Percentiles rank a stretch among this genome's conserved stretches.
phyloP scores from a whole-genome alignment of 2,797 vertebrate genomes.

The Cyprinodon diabolis region DNA sequence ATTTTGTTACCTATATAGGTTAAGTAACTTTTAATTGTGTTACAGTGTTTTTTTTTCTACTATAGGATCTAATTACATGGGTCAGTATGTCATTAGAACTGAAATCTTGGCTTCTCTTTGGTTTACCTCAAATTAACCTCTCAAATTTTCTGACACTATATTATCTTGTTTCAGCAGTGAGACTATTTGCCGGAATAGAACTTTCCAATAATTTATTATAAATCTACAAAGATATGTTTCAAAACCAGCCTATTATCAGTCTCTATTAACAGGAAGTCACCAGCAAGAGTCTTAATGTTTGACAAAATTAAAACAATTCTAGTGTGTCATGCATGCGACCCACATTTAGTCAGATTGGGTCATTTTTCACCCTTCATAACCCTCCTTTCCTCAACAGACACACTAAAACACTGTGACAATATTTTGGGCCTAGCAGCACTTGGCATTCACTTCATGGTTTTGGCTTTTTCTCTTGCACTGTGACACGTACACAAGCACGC shows the following conservation, averaged over 20 bases:
- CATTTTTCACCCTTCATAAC: constrained; percentile 54
- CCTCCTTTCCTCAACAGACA: constrained; percentile 27
- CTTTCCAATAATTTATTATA: not conserved
- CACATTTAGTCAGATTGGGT: constrained; percentile 73
- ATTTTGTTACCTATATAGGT: not conserved
- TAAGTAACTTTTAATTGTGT: not conserved
- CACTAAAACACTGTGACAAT: constrained; percentile 25
- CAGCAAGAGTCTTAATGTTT: not conserved
- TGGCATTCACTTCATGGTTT: constrained; percentile 82
- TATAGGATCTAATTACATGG: not conserved
- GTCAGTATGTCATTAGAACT: not conserved
- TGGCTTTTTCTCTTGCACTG: constrained; percentile 72
- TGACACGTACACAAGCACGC: constrained; percentile 44
- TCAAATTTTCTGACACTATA: not conserved
- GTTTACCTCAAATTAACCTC: constrained; percentile 6
- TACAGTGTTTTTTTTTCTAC: too few relatives aligned
- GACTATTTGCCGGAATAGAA: not conserved
- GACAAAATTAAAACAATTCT: not conserved
- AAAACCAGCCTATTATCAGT: not conserved
- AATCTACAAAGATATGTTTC: constrained; percentile 1
- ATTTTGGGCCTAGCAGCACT: constrained; percentile 69
- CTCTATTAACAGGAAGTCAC: not conserved
- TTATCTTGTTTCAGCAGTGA: not conserved
- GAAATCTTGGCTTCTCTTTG: not conserved
- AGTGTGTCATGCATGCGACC: constrained; percentile 63